phyloP scores from a whole-genome alignment of 2,113 vertebrate genomes.

The Alligator mississippiensis region DNA sequence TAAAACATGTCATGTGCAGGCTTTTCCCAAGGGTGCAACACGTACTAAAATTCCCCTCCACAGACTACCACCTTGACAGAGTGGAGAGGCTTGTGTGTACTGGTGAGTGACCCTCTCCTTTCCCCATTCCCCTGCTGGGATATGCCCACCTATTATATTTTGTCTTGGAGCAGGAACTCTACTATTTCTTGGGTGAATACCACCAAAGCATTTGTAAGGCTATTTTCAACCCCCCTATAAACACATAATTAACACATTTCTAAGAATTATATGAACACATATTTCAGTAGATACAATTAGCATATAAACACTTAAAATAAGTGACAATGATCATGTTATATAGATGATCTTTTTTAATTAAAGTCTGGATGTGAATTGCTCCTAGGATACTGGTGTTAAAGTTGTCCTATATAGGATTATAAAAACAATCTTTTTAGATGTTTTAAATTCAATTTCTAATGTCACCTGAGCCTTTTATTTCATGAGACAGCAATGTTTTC shows the following conservation, averaged over 20 bases:
- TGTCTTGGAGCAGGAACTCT: not conserved
- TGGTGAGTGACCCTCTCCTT: not conserved
- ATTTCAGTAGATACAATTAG: not conserved
- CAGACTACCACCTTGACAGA: no score
- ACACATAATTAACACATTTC: not conserved
- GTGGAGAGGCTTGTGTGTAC: no score
- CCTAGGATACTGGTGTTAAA: not conserved
- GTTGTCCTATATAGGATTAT: not conserved
- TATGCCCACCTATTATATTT: not conserved
- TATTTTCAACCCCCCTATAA: no score
- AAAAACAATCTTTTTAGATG: not conserved
- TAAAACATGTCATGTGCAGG: no score
- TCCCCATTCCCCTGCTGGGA: not conserved
- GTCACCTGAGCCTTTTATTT: not conserved
- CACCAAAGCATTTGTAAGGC: not conserved
- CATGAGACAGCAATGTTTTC: not conserved
- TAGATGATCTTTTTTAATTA: not conserved
- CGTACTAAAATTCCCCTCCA: no score
- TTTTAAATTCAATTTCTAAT: rapidly evolving
- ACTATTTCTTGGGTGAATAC: not conserved
- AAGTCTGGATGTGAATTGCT: not conserved
- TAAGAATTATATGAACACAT: not conserved
- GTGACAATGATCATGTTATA: not conserved
- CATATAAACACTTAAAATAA: not conserved
- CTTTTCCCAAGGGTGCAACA: no score